Conservation (phyloP, 2,888 invertebrate species). For the Chrysolina americana region DNA sequence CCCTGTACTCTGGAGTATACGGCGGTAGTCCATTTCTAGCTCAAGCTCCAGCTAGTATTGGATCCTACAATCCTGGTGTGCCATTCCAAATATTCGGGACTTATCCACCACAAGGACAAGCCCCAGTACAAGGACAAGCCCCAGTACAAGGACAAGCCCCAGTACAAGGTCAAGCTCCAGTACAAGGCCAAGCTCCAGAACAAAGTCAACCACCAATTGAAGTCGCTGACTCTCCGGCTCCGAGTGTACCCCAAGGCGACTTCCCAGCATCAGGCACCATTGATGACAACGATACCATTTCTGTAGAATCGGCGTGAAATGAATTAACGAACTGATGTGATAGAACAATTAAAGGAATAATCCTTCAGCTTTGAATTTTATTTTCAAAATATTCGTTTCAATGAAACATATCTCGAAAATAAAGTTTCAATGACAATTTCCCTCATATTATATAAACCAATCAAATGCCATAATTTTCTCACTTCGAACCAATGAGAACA, state of each 20-base stretch:
- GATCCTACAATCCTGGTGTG: slow-evolving; percentile 71
- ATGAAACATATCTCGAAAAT: too few species aligned
- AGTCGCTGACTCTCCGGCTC: slow-evolving; percentile 21
- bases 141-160: slow-evolving; percentile 36
- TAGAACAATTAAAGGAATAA: neutral
- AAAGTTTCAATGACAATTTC: too few species aligned
- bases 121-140: slow-evolving; percentile 36
- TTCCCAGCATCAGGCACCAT: slow-evolving; percentile 51
- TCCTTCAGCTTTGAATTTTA: neutral
- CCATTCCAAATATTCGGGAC: slow-evolving; percentile 16
- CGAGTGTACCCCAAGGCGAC: slow-evolving; percentile 45
- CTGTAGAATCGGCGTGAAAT: slow-evolving; percentile 57
- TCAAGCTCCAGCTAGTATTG: slow-evolving; percentile 58
- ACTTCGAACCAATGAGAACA: too few species aligned
- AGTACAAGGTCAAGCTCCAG: slow-evolving; percentile 19
- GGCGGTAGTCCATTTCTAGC: neutral
- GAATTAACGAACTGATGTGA: slow-evolving; percentile 6
- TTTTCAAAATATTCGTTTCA: too few species aligned
- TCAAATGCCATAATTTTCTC: too few species aligned
- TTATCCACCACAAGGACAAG: slow-evolving; percentile 11
- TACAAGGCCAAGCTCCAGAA: slow-evolving; percentile 17
- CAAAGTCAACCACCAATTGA: slow-evolving; percentile 23
- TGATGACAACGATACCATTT: slow-evolving; percentile 60
- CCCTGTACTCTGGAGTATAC: neutral
- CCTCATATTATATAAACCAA: too few species aligned